Percentiles rank a stretch among this genome's conserved stretches.
phyloP scores from a whole-genome alignment of 2,888 invertebrate species.

The Linyphia triangularis region DNA sequence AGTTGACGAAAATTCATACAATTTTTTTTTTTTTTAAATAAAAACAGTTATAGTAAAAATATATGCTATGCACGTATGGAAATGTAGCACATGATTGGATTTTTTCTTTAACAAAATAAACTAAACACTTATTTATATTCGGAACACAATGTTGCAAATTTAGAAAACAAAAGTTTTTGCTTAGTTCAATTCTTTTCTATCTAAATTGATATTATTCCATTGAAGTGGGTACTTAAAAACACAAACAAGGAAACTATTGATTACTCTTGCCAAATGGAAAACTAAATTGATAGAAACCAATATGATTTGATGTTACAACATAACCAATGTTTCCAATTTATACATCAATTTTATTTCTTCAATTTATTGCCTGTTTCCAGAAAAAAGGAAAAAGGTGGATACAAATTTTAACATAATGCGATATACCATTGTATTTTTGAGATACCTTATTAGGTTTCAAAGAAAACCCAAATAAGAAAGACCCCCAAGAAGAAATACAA shows the following conservation, averaged over 20 bases:
- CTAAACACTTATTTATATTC: too few relatives aligned
- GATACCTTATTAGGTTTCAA: conserved; percentile 40
- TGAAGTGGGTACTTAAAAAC: neutral
- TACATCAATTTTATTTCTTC: conserved; percentile 29
- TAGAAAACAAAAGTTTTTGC: neutral
- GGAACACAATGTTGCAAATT: neutral
- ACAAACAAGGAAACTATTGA: conserved; percentile 1
- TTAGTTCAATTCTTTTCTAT: too few relatives aligned
- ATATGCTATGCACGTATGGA: too few relatives aligned
- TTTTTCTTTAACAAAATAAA: too few relatives aligned
- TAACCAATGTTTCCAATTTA: neutral
- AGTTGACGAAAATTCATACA: too few relatives aligned
- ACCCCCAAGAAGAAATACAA: conserved; percentile 1
- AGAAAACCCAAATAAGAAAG: neutral
- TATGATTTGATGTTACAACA: conserved; percentile 40
- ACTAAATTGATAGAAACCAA: conserved; percentile 22
- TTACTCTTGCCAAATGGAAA: conserved; percentile 6
- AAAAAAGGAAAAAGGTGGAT: neutral
- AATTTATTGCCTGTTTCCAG: conserved; percentile 38
- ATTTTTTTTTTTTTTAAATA: too few relatives aligned
- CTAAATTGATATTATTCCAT: neutral
- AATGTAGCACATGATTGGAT: too few relatives aligned
- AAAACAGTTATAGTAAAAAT: too few relatives aligned
- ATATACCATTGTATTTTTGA: conserved; percentile 55
- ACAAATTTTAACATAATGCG: conserved; percentile 35